Conservation (phyloP, 35 echinoderm and acorn worm species). For the Anneissia japonica region DNA sequence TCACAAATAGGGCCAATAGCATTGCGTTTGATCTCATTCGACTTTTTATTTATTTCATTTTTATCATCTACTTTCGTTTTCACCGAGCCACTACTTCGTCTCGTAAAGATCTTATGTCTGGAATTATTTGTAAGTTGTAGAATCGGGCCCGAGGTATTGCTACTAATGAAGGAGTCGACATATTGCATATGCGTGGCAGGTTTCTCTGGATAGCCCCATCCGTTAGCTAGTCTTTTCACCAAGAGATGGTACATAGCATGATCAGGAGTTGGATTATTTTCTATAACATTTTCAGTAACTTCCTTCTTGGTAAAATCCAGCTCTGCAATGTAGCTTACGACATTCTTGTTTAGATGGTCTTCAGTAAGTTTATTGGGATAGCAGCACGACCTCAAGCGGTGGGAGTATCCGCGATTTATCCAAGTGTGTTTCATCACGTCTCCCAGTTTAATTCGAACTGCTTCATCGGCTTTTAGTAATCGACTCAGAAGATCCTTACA, state of each 20-base stretch:
- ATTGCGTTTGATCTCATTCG: too few species aligned
- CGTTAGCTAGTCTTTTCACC: conserved; percentile 52
- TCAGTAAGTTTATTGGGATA: conserved; percentile 11
- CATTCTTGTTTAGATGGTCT: conserved; percentile 21
- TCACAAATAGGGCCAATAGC: too few species aligned
- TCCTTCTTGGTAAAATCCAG: conserved; percentile 39
- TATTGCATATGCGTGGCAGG: neutral
- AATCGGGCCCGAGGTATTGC: too few species aligned
- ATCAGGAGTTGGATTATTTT: conserved; percentile 63
- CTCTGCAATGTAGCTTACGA: conserved; percentile 42
- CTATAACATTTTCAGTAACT: conserved; percentile 27
- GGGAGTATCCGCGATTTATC: conserved; percentile 71
- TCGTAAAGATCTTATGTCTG: too few species aligned
- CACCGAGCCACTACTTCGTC: too few species aligned
- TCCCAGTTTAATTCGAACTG: conserved; percentile 44
- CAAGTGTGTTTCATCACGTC: conserved; percentile 83
- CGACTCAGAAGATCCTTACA: conserved; percentile 60
- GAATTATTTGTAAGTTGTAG: too few species aligned
- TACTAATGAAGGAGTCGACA: too few species aligned
- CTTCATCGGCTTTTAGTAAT: conserved; percentile 48
- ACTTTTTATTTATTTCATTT: too few species aligned
- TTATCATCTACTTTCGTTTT: too few species aligned
- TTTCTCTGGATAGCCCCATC: conserved; percentile 75
- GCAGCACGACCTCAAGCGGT: conserved; percentile 24
- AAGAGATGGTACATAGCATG: conserved; percentile 74